A percentile compares a stretch with the other conserved stretches of the same genome.
These are phyloP conservation scores for Synanthedon tipuliformis DNA, from an alignment of 2,888 invertebrate genomes.

Conservation along the genomic window DNA sequence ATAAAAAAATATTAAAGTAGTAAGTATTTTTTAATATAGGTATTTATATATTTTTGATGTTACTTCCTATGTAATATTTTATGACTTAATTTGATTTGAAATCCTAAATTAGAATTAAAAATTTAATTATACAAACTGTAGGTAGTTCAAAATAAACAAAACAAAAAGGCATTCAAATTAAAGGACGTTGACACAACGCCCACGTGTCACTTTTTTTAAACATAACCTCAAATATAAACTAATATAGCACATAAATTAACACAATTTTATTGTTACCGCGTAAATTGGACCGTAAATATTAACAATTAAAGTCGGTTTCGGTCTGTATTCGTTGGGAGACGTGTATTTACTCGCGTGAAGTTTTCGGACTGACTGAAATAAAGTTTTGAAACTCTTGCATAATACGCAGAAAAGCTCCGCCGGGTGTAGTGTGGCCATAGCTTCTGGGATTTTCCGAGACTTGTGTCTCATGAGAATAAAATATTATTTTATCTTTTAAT, in stretches of 20 bases:
- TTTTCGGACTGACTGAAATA: constrained; percentile 61
- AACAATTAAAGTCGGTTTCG: background rate
- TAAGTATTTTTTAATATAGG: too few relatives aligned
- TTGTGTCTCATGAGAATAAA: too few relatives aligned
- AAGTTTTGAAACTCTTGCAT: constrained; percentile 57
- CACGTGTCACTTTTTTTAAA: constrained; percentile 5
- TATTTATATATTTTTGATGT: too few relatives aligned
- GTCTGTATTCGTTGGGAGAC: background rate
- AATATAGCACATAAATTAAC: background rate
- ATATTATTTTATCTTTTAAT: too few relatives aligned
- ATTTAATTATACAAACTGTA: too few relatives aligned
- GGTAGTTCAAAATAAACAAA: constrained; percentile 27
- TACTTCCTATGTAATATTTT: too few relatives aligned
- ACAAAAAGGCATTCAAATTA: constrained; percentile 17
- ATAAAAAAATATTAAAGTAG: too few relatives aligned
- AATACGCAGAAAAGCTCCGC: constrained; percentile 61
- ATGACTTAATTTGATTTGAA: too few relatives aligned
- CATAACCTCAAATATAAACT: background rate
- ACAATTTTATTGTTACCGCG: background rate
- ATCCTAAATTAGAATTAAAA: too few relatives aligned
- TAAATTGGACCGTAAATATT: background rate
- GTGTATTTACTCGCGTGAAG: constrained; percentile 17
- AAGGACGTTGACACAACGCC: constrained; percentile 19
- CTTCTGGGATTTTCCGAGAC: constrained; percentile 18
- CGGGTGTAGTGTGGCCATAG: constrained; percentile 21